phyloP scores from a whole-genome alignment of 2,888 invertebrate genomes.

The Lomographa bimaculata region DNA sequence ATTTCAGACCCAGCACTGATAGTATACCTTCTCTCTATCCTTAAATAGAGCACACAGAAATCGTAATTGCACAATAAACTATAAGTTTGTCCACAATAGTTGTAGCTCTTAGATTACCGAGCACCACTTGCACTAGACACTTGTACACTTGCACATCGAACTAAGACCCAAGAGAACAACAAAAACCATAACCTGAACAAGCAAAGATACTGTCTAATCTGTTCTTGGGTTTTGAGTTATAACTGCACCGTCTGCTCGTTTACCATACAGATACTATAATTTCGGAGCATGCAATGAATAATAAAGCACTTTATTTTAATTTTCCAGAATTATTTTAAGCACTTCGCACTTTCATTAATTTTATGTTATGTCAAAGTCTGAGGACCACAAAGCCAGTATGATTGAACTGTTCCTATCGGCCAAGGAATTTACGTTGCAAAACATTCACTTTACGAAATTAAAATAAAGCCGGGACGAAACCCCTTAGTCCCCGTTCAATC shows the following conservation, averaged over 20 bases:
- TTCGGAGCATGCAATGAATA: constrained; percentile 43
- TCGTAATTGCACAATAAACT: constrained; percentile 69
- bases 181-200: constrained; percentile 34
- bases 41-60: constrained; percentile 69
- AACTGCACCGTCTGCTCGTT: constrained; percentile 31
- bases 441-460: constrained; percentile 80
- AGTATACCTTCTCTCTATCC: constrained; percentile 67
- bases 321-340: constrained; percentile 30
- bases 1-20: constrained; percentile 60
- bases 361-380: constrained; percentile 41
- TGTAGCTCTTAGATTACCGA: constrained; percentile 66
- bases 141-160: constrained; percentile 63
- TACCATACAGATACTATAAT: constrained; percentile 28
- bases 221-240: constrained; percentile 50
- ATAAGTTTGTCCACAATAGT: constrained; percentile 69
- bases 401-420: constrained; percentile 52
- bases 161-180: constrained; percentile 61
- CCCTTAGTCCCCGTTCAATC: constrained; percentile 80
- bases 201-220: constrained; percentile 26
- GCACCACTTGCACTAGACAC: constrained; percentile 68
- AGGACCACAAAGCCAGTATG: constrained; percentile 54
- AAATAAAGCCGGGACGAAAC: constrained; percentile 74
- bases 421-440: constrained; percentile 72
- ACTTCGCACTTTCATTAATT: constrained; percentile 39
- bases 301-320: constrained; percentile 39